Percentiles rank a stretch among this genome's conserved stretches.
phyloP scores from a whole-genome alignment of 2,888 invertebrate genomes.

The Hipparchia semele region DNA sequence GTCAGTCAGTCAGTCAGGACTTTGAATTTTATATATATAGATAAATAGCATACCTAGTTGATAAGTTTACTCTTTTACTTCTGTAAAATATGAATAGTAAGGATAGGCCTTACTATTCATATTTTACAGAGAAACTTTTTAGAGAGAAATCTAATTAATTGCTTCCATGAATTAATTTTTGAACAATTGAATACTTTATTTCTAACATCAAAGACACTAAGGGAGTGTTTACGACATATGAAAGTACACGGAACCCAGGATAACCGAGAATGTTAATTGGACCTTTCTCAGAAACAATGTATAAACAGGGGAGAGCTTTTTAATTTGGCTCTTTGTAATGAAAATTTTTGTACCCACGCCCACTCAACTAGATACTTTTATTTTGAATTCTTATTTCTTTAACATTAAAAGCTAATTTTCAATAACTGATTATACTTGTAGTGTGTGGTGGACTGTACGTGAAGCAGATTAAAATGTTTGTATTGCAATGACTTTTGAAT shows the following conservation, averaged over 20 bases:
- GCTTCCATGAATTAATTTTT: conserved; percentile 4
- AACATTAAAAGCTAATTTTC: neutral
- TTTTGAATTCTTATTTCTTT: conserved; percentile 22
- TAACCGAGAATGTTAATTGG: conserved; percentile 64
- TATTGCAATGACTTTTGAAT: conserved; percentile 25
- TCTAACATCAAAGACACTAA: conserved; percentile 39
- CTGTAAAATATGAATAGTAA: too few species aligned
- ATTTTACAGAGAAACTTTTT: neutral
- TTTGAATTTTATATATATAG: too few species aligned
- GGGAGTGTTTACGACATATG: conserved; percentile 58
- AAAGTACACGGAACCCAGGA: conserved; percentile 50
- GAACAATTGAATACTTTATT: conserved; percentile 3
- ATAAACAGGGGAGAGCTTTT: conserved; percentile 64
- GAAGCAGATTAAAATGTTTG: conserved; percentile 26
- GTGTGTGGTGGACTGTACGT: neutral
- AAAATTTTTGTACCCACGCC: conserved; percentile 39
- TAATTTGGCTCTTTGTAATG: conserved; percentile 58
- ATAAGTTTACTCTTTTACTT: too few species aligned
- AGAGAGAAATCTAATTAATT: too few species aligned
- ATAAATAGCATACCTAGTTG: too few species aligned
- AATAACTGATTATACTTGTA: neutral
- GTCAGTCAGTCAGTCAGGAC: too few species aligned
- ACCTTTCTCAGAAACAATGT: conserved; percentile 62
- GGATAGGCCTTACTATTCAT: too few species aligned
- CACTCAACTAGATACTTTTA: conserved; percentile 16